phyloP scores from a whole-genome alignment of 2,888 invertebrate genomes.

The Drosophila mercatorum region DNA sequence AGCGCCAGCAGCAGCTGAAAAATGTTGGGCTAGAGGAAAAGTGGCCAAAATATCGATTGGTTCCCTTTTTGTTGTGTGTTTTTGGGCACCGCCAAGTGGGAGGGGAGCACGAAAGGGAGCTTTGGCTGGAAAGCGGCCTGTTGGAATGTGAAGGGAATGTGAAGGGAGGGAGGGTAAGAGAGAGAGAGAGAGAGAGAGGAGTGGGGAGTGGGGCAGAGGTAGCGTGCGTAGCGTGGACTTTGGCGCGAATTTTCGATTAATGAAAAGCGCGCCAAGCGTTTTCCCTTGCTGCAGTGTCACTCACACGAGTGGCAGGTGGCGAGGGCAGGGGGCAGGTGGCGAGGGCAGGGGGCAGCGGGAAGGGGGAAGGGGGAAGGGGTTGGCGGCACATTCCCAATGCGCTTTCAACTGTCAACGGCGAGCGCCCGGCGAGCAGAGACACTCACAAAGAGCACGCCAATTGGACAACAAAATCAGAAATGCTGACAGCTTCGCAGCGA shows the following conservation, averaged over 20 bases:
- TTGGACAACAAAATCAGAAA: constrained; percentile 52
- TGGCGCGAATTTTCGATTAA: constrained; percentile 79
- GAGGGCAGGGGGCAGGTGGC: not conserved
- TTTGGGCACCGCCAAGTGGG: constrained; percentile 1
- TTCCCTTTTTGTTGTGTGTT: constrained; percentile 32
- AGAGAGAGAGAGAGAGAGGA: not conserved
- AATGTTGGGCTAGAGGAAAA: constrained; percentile 55
- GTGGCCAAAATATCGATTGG: constrained; percentile 70
- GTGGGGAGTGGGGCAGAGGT: not conserved
- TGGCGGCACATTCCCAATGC: constrained; percentile 55
- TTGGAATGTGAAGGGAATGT: constrained; percentile 43
- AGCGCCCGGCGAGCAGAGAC: constrained; percentile 70
- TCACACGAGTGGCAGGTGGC: constrained; percentile 15
- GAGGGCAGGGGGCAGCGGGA: not conserved
- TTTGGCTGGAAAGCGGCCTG: constrained; percentile 51
- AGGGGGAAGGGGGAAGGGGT: not conserved
- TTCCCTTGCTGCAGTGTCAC: constrained; percentile 22
- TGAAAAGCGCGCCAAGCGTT: constrained; percentile 58
- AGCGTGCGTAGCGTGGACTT: constrained; percentile 52
- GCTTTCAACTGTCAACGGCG: constrained; percentile 64
- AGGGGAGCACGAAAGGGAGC: not conserved
- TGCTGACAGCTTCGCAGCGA: constrained; percentile 60
- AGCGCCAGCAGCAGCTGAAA: constrained; percentile 44
- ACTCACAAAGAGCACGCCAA: constrained; percentile 45
- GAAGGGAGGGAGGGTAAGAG: not conserved